A percentile compares a stretch with the other conserved stretches of the same genome.
phyloP scores from a whole-genome alignment of 2,888 invertebrate species.

The Rutpela maculata region DNA sequence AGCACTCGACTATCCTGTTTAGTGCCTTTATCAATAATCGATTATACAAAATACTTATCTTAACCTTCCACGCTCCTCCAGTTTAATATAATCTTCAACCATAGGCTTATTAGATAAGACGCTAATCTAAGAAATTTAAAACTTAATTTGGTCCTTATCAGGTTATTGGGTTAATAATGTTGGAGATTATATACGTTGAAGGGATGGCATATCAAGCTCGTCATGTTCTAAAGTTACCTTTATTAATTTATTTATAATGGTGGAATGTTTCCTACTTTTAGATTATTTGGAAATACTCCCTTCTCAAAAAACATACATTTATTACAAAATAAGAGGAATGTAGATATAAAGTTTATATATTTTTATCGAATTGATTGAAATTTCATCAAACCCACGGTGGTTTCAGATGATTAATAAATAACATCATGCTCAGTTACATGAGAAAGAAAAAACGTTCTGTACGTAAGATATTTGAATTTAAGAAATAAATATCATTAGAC shows the following conservation, averaged over 20 bases:
- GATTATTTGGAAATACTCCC: no score
- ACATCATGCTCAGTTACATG: no score
- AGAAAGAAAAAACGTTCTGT: no score
- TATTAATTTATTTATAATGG: conserved; percentile 2
- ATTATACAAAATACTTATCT: conserved; percentile 24
- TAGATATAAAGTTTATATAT: no score
- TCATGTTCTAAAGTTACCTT: neutral
- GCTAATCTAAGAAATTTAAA: conserved; percentile 28
- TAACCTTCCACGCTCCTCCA: neutral
- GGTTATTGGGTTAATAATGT: conserved; percentile 1
- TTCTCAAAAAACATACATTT: no score
- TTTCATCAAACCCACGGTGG: no score
- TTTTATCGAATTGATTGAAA: no score
- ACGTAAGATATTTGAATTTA: no score
- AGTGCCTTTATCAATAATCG: conserved; percentile 25
- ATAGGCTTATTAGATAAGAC: conserved; percentile 8
- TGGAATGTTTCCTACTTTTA: no score
- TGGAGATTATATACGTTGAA: neutral
- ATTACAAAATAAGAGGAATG: no score
- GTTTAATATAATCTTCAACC: conserved; percentile 21
- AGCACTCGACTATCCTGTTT: conserved; percentile 1
- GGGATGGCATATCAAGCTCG: neutral
- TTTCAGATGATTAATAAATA: no score
- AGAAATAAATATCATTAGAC: no score
- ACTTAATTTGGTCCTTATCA: conserved; percentile 27